Percentiles rank a stretch among this genome's conserved stretches.
phyloP scores from a whole-genome alignment of 2,113 vertebrate genomes.

The Tenebrosternarchus preto region DNA sequence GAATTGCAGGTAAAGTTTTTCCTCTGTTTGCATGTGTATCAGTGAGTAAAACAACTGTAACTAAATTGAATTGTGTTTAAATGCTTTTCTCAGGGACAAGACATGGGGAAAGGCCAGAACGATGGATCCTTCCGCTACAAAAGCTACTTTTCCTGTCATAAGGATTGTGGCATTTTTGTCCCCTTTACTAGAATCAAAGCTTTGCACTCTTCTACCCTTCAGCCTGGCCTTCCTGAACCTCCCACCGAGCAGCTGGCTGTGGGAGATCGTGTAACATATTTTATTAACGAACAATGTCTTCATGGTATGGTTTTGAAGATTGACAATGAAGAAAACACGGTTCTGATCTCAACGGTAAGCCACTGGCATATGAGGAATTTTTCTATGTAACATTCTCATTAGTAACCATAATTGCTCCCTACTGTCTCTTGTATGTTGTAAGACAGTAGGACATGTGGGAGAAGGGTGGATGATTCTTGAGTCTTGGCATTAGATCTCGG shows the following conservation, averaged over 20 bases:
- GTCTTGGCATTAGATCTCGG: background rate
- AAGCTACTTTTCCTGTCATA: conserved; percentile 66
- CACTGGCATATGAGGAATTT: background rate
- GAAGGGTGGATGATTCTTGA: background rate
- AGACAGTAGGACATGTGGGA: background rate
- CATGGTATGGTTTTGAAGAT: conserved; percentile 75
- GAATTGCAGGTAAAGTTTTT: conserved; percentile 77
- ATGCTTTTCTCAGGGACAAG: conserved; percentile 65
- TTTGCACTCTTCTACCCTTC: fast-evolving
- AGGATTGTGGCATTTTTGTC: conserved; percentile 73
- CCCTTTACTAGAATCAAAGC: conserved; percentile 73
- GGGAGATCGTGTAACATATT: conserved; percentile 80
- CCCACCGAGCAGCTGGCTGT: conserved; percentile 48
- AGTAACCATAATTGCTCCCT: too few relatives aligned
- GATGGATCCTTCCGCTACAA: conserved; percentile 44
- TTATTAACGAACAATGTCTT: conserved; percentile 53
- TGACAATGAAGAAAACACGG: conserved; percentile 44
- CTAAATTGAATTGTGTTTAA: fast-evolving
- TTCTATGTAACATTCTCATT: background rate
- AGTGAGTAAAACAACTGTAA: background rate
- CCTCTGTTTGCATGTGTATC: background rate
- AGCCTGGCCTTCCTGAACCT: background rate
- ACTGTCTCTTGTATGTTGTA: background rate
- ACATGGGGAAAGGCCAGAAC: conserved; percentile 67
- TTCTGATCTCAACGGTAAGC: conserved; percentile 69